These are phyloP conservation scores for Malacoraja senta DNA, from an alignment of 2,797 vertebrate species.

Conservation along the genomic window DNA sequence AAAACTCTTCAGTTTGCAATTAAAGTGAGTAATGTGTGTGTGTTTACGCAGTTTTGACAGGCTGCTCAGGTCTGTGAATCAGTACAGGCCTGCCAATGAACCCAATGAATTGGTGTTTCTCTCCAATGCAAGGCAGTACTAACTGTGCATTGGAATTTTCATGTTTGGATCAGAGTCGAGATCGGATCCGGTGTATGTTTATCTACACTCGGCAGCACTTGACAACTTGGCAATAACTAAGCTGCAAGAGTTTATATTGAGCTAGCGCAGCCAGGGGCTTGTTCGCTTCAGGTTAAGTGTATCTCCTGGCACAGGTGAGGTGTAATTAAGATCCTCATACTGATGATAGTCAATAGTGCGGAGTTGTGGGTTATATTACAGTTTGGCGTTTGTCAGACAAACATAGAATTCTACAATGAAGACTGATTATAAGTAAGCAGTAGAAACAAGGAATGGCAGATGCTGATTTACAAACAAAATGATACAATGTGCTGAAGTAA, in stretches of 20 bases:
- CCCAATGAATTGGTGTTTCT: neutral
- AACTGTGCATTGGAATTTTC: neutral
- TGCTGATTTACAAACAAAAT: too few species aligned
- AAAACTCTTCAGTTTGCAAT: neutral
- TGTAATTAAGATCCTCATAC: neutral
- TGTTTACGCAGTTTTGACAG: neutral
- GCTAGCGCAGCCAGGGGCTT: neutral
- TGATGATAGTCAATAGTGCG: neutral
- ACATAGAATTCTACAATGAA: neutral
- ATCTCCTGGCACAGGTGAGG: constrained; percentile 16
- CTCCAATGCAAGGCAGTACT: constrained; percentile 1
- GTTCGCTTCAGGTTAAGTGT: neutral
- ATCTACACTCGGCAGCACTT: constrained; percentile 1
- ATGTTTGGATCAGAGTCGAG: neutral
- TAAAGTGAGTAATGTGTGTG: neutral
- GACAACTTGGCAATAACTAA: constrained; percentile 27
- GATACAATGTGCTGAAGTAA: too few species aligned
- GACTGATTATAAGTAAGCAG: neutral
- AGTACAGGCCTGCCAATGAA: neutral
- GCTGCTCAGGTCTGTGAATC: neutral
- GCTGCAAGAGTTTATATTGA: constrained; percentile 1
- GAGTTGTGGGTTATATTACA: neutral
- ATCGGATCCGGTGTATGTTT: constrained; percentile 12
- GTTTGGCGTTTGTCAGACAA: constrained; percentile 4
- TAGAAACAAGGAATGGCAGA: too few species aligned